Base-by-base conservation (phyloP, 2,113 vertebrate genomes). In the Xiphophorus couchianus region DNA sequence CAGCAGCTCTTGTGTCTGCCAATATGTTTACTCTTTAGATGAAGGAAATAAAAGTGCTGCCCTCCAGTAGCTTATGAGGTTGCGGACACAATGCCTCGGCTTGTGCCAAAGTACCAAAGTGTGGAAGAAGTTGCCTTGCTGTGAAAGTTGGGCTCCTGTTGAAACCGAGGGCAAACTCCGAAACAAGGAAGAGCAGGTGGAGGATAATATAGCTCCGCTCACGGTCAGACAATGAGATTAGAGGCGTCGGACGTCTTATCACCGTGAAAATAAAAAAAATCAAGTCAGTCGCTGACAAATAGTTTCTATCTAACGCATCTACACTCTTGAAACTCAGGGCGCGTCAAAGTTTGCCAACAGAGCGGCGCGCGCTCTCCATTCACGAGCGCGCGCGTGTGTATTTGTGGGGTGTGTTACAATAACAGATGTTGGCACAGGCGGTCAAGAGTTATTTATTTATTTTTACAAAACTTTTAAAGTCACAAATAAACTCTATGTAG, bases 161-260 rank as follows among this genome's bases (percentile, higher is more conserved):
- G 30, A 27, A 37, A 51, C 42, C 29, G 68, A 29, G 13, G 63
- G 64, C 15, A 54, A 76, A 70, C 66, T 88, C 70, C 54, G 68
- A 68, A 62, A 66, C 71, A 42, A 17, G 44, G 30, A 64, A 6
- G 65, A 5, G 63, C 88, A 90, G 86, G 90, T 92, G 90, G 88
- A 64, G 80, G 54, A 8, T 88, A 44, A 86, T 88, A 92, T 88
- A 90, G 80, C 83, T 74, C 67, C 64, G 54, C 65, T 89, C 91
- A 91, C 86, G 92, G 91, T 69, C 91, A 92, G 33, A 77, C 77
- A 28, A 12, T 35, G 44, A 83, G 85, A 62, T 31, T 14, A 39
- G 10, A 51, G 90, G 92, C 92, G 89, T 89, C 92, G 30, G 17
- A 25, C 78, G 69, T 88, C 84, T 93, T 91, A 90, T 90, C 86